Conservation (phyloP, 1,140 invertebrate species). For the Chrysopa pallens region DNA sequence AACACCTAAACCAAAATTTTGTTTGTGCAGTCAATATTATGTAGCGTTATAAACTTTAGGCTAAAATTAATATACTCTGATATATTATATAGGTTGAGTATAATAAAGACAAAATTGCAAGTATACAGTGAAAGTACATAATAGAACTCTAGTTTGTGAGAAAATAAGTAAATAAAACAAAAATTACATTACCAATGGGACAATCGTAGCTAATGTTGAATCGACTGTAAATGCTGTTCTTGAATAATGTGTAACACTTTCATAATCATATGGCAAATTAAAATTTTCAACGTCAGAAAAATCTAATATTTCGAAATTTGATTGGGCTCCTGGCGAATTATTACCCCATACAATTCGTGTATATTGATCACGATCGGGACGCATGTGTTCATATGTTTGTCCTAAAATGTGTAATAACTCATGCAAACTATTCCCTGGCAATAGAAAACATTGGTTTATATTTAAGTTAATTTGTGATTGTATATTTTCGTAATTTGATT, state of each 20-base stretch:
- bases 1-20: too few relatives aligned
- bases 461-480: background rate
- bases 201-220: too few relatives aligned
- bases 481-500: background rate
- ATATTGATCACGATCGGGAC: slow-evolving; percentile 29
- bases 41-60: too few relatives aligned
- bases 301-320: slow-evolving; percentile 17
- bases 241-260: slow-evolving; percentile 30
- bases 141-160: too few relatives aligned
- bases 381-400: slow-evolving; percentile 33
- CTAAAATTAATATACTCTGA: too few relatives aligned
- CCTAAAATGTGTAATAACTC: slow-evolving; percentile 35
- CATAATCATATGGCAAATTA: slow-evolving; percentile 24
- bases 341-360: slow-evolving; percentile 31
- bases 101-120: too few relatives aligned
- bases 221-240: slow-evolving; percentile 21
- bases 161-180: too few relatives aligned
- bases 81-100: too few relatives aligned
- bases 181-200: too few relatives aligned
- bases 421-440: slow-evolving; percentile 28
- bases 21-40: too few relatives aligned
- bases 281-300: slow-evolving; percentile 12
- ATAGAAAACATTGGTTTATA: slow-evolving; percentile 9
- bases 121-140: too few relatives aligned
- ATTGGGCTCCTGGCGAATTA: slow-evolving; percentile 17